phyloP scores from a whole-genome alignment of 2,113 vertebrate genomes.

The Brachyhypopomus gauderio region DNA sequence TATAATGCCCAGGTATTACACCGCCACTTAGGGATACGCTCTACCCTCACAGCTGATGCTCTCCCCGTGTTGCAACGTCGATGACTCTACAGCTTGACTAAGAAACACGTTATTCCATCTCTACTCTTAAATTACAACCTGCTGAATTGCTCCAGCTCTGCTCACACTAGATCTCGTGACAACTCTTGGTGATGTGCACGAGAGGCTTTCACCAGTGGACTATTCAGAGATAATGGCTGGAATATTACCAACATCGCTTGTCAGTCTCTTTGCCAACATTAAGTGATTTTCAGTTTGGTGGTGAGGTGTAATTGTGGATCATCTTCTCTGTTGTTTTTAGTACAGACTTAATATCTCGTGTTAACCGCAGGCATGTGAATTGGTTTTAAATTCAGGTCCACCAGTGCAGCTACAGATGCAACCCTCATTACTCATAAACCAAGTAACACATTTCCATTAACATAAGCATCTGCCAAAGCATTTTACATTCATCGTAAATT shows the following conservation, averaged over 20 bases:
- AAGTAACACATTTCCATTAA: neutral
- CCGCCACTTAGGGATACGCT: neutral
- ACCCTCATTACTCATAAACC: neutral
- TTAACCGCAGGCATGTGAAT: neutral
- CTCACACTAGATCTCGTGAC: neutral
- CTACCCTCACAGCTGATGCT: neutral
- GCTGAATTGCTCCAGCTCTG: neutral
- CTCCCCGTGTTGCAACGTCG: neutral
- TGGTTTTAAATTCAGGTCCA: neutral
- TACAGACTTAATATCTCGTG: neutral
- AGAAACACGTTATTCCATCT: neutral
- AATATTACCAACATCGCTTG: neutral
- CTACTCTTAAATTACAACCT: conserved; percentile 6
- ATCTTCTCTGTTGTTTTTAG: neutral
- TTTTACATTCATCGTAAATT: neutral
- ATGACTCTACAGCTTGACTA: neutral
- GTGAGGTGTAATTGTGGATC: neutral
- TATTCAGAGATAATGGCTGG: conserved; percentile 55
- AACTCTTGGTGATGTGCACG: conserved; percentile 50
- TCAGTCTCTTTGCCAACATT: neutral
- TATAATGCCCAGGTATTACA: too few relatives aligned
- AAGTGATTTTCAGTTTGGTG: too few relatives aligned
- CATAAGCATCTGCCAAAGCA: neutral
- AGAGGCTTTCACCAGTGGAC: conserved; percentile 66
- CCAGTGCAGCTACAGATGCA: neutral